These are phyloP conservation scores for Platyrinchus mystaceus DNA, from an alignment of 2,797 vertebrate genomes.

Conservation along the genomic window DNA sequence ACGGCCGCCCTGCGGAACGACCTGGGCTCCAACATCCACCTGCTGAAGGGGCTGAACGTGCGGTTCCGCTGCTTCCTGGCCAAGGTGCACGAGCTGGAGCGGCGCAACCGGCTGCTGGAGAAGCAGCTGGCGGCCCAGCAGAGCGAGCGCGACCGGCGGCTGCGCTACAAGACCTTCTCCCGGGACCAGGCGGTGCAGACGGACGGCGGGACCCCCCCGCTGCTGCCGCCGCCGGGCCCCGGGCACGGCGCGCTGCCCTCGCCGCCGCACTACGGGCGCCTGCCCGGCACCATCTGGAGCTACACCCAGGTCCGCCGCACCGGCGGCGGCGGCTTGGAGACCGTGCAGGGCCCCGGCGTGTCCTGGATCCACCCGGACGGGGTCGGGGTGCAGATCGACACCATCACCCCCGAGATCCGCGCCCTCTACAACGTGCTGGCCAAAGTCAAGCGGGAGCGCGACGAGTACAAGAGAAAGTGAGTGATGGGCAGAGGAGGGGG, in stretches of 20 bases:
- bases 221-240: constrained; percentile 75
- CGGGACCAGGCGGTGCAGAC: constrained; percentile 90
- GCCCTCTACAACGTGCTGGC: constrained; percentile 96
- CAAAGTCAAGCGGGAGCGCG: constrained; percentile 95
- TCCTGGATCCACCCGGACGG: constrained; percentile 95
- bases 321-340: constrained; percentile 87
- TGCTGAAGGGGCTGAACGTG: constrained; percentile 94
- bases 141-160: constrained; percentile 77
- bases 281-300: constrained; percentile 94
- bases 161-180: constrained; percentile 80
- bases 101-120: constrained; percentile 93
- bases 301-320: constrained; percentile 91
- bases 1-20: constrained; percentile 91
- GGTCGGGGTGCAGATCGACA: constrained; percentile 97
- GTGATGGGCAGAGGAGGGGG: not conserved
- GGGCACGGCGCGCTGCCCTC: constrained; percentile 62
- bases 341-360: constrained; percentile 86
- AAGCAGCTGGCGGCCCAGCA: constrained; percentile 86
- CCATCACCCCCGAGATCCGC: constrained; percentile 94
- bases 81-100: constrained; percentile 95
- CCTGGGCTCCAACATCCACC: constrained; percentile 95
- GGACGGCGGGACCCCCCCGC: constrained; percentile 57
- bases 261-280: constrained; percentile 71
- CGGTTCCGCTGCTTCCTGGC: constrained; percentile 96
- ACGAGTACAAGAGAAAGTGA: constrained; percentile 97